Evolutionary conservation across 2,797 vertebrate genomes (phyloP), one percentile per base, ranked within the genome.

Genomic region (Epinephelus awoara): DNA sequence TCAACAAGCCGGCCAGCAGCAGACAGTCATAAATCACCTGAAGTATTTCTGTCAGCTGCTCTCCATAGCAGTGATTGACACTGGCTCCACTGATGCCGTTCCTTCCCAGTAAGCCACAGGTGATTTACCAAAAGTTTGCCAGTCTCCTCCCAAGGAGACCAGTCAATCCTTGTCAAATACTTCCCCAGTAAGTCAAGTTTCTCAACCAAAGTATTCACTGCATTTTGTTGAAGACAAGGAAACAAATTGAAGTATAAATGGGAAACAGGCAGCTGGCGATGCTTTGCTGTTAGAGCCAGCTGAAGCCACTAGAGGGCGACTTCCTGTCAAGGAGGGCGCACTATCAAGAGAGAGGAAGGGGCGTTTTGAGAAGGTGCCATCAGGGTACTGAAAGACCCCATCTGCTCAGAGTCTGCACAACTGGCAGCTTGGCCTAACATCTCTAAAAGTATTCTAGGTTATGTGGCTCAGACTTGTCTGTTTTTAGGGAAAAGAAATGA

Each of bases 321-420:
- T 54, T 85, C 8, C 27, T 63, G 49, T 81, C 56, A 73, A 77
- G 17, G 38, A 65, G 2, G 46, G 18, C 64, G 21, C 42, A 5
- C n/a, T 49, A 44, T 4, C 56, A 21, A 44, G 17, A 23, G n/a
- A 3, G 1, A 61, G 50, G 50, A n/a, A 27, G 63, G 55, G 25
- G 58, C 5, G 18, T 67, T 72, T 56, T 66, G 38, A 80, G 55
- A 51, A 70, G 65, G 55, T 21, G 64, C 71, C 66, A 61, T 10
- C 17, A 17, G 66, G 71, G 57, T 7, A 61, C 40, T 83, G 27
- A 67, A 21, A 83, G 46, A 76, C 62, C 77, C 67, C 82, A 86
- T 90, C 79, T 93, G 87, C 47, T 85, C 66, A 67, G 34, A 34
- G 79, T 84, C 86, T 88, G 86, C 69, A 84, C 73, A 64, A 74